Conservation (phyloP, 2,888 invertebrate species). For the Phania funesta region DNA sequence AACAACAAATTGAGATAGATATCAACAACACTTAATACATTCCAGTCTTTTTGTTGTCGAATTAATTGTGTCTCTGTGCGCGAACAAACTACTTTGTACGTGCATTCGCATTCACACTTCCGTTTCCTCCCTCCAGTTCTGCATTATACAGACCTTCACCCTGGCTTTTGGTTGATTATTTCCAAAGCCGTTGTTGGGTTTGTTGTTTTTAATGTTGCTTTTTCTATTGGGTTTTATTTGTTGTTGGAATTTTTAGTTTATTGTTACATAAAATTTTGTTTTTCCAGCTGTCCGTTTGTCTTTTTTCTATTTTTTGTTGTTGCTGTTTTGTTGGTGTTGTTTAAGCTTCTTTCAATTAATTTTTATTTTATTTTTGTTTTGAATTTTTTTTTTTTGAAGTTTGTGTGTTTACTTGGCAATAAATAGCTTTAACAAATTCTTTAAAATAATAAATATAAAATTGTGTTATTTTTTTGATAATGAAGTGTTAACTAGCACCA, state of each 20-base stretch:
- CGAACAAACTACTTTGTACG: neutral
- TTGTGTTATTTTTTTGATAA: neutral
- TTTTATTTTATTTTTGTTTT: neutral
- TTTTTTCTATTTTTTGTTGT: constrained; percentile 13
- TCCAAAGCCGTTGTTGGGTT: constrained; percentile 27
- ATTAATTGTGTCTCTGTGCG: constrained; percentile 44
- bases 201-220: constrained; percentile 53
- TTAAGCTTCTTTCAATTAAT: neutral
- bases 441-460: constrained; percentile 48
- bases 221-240: constrained; percentile 38
- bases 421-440: constrained; percentile 40
- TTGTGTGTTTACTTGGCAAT: constrained; percentile 4
- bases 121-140: constrained; percentile 62
- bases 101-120: constrained; percentile 57
- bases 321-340: neutral
- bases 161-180: constrained; percentile 10
- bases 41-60: constrained; percentile 25
- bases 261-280: constrained; percentile 60
- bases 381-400: constrained; percentile 1
- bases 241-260: constrained; percentile 35
- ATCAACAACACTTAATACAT: constrained; percentile 52
- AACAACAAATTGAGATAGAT: constrained; percentile 35
- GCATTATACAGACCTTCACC: neutral
- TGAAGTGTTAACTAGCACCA: neutral
- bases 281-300: constrained; percentile 58